A percentile compares a stretch with the other conserved stretches of the same genome.
Conservation (phyloP, 2,113 vertebrate species). For the Phrynocephalus versicolor region DNA sequence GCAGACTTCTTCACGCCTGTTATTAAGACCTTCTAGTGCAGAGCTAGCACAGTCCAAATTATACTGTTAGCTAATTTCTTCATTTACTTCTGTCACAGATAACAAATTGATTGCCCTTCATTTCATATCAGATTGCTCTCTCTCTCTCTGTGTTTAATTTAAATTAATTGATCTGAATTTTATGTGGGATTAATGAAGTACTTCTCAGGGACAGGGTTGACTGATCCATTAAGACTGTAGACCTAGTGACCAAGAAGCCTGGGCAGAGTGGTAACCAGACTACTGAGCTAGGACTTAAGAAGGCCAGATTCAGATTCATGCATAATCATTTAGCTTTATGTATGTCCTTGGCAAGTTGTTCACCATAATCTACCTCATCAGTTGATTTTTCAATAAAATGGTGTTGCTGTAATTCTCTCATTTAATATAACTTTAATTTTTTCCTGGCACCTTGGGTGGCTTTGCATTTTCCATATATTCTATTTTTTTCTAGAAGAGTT, state of each 20-base stretch:
- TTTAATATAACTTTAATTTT: too few species aligned
- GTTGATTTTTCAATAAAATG: not conserved
- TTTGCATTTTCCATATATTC: too few species aligned
- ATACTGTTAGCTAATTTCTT: not conserved
- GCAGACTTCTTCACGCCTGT: not conserved
- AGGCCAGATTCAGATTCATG: not conserved
- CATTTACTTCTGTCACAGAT: not conserved
- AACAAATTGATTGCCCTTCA: not conserved
- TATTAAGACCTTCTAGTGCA: not conserved
- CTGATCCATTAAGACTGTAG: not conserved
- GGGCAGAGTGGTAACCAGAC: not conserved
- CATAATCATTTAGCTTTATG: not conserved
- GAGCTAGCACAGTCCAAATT: not conserved
- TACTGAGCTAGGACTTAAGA: not conserved
- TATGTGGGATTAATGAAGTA: not conserved
- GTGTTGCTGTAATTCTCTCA: not conserved
- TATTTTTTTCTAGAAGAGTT: too few species aligned
- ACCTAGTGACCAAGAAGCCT: not conserved
- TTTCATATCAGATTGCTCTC: not conserved
- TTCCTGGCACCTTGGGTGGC: too few species aligned
- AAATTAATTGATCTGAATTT: not conserved
- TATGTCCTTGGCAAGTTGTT: not conserved
- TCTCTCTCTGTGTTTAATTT: not conserved
- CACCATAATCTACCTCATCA: not conserved
- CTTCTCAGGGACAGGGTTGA: not conserved